phyloP scores from a whole-genome alignment of 2,888 invertebrate genomes.

The Darwinula stevensoni region DNA sequence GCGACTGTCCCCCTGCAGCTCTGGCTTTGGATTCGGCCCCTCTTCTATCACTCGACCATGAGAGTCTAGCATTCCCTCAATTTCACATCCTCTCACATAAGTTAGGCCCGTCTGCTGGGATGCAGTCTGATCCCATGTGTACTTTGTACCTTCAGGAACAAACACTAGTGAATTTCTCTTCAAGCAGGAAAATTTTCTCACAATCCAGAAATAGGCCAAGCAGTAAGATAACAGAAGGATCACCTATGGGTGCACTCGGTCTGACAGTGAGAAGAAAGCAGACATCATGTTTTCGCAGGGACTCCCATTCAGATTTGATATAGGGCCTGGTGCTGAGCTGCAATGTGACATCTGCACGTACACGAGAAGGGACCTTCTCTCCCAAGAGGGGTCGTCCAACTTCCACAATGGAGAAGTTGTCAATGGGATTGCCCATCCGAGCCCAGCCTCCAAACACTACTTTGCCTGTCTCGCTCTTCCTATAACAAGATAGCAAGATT shows the following conservation, averaged over 20 bases:
- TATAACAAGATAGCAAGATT: too few species aligned
- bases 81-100: conserved; percentile 84
- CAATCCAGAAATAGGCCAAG: conserved; percentile 7
- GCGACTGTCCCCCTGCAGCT: conserved; percentile 55
- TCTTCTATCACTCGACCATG: conserved; percentile 90
- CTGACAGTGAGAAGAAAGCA: conserved; percentile 79
- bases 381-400: conserved; percentile 39
- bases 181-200: conserved; percentile 7
- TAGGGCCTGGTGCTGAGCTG: conserved; percentile 66
- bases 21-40: conserved; percentile 62
- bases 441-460: conserved; percentile 95
- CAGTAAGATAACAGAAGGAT: conserved; percentile 3
- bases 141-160: conserved; percentile 7
- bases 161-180: conserved; percentile 4
- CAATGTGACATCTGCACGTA: conserved; percentile 77
- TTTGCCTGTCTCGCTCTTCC: conserved; percentile 54
- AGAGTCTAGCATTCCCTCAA: conserved; percentile 89
- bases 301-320: conserved; percentile 90
- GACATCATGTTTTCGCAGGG: conserved; percentile 82
- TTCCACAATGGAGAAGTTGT: conserved; percentile 75
- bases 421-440: conserved; percentile 84
- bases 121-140: conserved; percentile 36
- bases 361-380: conserved; percentile 77
- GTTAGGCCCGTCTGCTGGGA: conserved; percentile 70
- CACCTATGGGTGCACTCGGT: conserved; percentile 52